Percentiles rank a stretch among this genome's conserved stretches.
These are phyloP conservation scores for Lepus europaeus DNA, from an alignment of 2,113 vertebrate species.

Conservation along the genomic window DNA sequence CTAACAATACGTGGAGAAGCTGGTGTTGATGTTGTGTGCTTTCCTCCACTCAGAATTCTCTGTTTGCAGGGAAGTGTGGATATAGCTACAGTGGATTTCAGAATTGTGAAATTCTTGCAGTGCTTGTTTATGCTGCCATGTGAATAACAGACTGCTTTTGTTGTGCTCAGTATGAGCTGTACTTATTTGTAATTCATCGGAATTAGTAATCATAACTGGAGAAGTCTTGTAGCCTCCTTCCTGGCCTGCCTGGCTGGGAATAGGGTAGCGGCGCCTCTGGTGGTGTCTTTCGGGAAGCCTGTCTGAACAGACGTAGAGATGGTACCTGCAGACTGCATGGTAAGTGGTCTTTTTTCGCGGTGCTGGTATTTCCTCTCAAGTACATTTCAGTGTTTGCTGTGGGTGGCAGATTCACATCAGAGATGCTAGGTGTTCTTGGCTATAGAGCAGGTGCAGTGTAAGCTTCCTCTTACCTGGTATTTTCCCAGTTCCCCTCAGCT, in stretches of 20 bases:
- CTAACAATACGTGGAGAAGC: background rate
- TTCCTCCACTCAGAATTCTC: background rate
- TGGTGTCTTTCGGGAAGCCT: background rate
- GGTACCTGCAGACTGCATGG: background rate
- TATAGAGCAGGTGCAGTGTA: background rate
- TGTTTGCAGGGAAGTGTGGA: background rate
- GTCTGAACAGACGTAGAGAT: background rate
- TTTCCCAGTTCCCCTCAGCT: background rate
- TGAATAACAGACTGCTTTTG: background rate
- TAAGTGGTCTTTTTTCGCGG: background rate
- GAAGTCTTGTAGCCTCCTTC: background rate
- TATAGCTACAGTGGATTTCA: background rate
- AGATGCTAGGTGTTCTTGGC: background rate
- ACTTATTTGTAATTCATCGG: constrained; percentile 42
- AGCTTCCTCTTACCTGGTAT: background rate
- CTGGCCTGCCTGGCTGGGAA: background rate
- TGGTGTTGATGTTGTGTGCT: background rate
- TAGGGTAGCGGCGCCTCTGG: background rate
- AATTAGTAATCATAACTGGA: constrained; percentile 15
- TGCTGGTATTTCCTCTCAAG: background rate
- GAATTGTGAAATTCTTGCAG: background rate
- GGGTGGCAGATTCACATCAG: background rate
- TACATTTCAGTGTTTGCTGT: background rate
- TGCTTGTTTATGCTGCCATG: background rate
- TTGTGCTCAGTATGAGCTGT: background rate